Base-by-base conservation (phyloP, 1,140 invertebrate genomes). In the Scaptomyza montana region DNA sequence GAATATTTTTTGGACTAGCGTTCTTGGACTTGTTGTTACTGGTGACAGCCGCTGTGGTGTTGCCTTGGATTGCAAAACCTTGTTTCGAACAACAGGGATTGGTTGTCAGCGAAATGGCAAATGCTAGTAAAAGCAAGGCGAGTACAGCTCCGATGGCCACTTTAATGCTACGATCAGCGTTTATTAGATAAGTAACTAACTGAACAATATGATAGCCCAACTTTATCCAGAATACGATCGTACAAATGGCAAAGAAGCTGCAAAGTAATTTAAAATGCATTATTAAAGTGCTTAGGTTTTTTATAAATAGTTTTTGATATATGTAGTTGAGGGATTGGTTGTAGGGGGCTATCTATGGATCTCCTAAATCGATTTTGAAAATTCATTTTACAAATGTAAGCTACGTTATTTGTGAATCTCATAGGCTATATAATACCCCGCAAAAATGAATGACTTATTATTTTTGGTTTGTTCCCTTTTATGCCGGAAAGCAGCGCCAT, bases 211-310 rank as follows among this genome's bases (percentile, higher is more conserved):
- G 78, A 41, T 86, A 81, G 47, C 60, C 68, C 50, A 90, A 12
- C 0, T 71, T 69, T 12, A 90, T 28, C 85, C 81, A 91, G 51
- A 91, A 91, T 1, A 73, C 80, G 5, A 89, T 60, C 10, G 81
- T 73, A 46, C 78, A 86, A 13, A 91, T 62, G 49, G 90, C 71
- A 59, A 91, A 80, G 47, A 91, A 91, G 1, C 89, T 91, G 19
- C 2, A 33, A 41, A 4, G 25, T 2, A 49, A 21, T 25, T 25
- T 25, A 2, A 25, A 25, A 25, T 25, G 21, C 21, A 25, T 25
- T 25, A 25, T 25, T 25, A 25, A 25, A 25, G 21, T 25, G 21
- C 2, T 25, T 25, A 25, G 21, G 2, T 25, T 16, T 16, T 16
- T 16, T 16, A 16, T 16, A 16, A 16, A 16, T 16, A 16, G 16